Percentiles rank a stretch among this genome's conserved stretches.
phyloP scores from a whole-genome alignment of 2,113 vertebrate species.

The Gobiocypris rarus region DNA sequence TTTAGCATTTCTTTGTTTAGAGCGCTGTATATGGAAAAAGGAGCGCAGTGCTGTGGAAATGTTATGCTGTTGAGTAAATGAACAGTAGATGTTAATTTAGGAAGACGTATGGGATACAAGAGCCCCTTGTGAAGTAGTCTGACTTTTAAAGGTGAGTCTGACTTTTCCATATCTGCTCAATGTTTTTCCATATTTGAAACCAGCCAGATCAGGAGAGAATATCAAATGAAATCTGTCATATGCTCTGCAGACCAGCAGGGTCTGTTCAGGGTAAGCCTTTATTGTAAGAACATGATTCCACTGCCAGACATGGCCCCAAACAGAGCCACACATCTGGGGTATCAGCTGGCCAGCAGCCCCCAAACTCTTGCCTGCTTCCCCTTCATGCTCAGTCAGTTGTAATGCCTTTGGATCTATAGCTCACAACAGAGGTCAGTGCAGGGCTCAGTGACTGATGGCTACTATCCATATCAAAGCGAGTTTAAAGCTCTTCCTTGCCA shows the following conservation, averaged over 20 bases:
- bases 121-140: slow-evolving; percentile 40
- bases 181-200: background rate
- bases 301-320: slow-evolving; percentile 54
- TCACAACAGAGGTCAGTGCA: slow-evolving; percentile 24
- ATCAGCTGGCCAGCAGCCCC: slow-evolving; percentile 67
- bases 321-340: slow-evolving; percentile 66
- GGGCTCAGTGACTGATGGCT: slow-evolving; percentile 31
- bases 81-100: slow-evolving; percentile 38
- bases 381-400: slow-evolving; percentile 42
- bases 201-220: background rate
- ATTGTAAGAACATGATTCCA: slow-evolving; percentile 34
- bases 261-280: slow-evolving; percentile 23
- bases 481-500: slow-evolving; percentile 17
- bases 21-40: background rate
- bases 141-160: background rate
- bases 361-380: slow-evolving; percentile 41
- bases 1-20: slow-evolving; percentile 33
- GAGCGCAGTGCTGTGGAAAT: slow-evolving; percentile 17
- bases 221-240: slow-evolving; percentile 4
- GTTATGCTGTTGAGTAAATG: slow-evolving; percentile 31
- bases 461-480: slow-evolving; percentile 38
- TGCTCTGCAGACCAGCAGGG: slow-evolving; percentile 9
- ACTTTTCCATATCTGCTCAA: background rate
- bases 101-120: slow-evolving; percentile 36
- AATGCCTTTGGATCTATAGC: slow-evolving; percentile 34